Percentiles rank a stretch among this genome's conserved stretches.
Conservation (phyloP, 2,113 vertebrate genomes). For the Ophiodon elongatus region DNA sequence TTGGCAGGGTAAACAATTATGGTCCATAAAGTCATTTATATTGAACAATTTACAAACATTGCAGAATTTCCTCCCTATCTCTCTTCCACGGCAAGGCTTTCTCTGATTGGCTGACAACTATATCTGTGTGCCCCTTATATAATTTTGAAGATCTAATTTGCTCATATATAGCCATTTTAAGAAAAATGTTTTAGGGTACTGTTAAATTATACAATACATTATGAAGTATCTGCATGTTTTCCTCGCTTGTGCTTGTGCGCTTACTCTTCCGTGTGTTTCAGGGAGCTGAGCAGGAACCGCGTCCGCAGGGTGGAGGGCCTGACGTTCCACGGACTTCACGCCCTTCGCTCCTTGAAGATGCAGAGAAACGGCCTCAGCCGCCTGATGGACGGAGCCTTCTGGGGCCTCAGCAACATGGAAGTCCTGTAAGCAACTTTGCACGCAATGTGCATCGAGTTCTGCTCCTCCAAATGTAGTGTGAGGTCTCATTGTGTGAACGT, state of each 20-base stretch:
- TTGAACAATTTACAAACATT: background rate
- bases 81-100: background rate
- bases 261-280: slow-evolving; percentile 60
- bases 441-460: background rate
- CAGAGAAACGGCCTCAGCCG: slow-evolving; percentile 91
- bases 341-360: slow-evolving; percentile 91
- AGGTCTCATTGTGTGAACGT: background rate
- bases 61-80: background rate
- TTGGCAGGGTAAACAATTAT: background rate
- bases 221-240: background rate
- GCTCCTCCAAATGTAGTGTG: background rate
- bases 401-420: slow-evolving; percentile 96
- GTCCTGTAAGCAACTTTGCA: slow-evolving; percentile 87
- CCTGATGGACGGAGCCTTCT: slow-evolving; percentile 97
- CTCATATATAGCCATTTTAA: background rate
- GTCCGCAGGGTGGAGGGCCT: slow-evolving; percentile 93
- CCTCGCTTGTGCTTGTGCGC: background rate
- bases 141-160: background rate
- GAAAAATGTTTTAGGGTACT: background rate
- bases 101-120: background rate
- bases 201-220: no score
- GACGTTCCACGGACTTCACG: slow-evolving; percentile 93
- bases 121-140: no score
- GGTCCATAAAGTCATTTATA: background rate
- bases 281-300: slow-evolving; percentile 94